A percentile compares a stretch with the other conserved stretches of the same genome.
These are phyloP conservation scores for Eristalis pertinax DNA, from an alignment of 2,888 invertebrate genomes.

Conservation along the genomic window DNA sequence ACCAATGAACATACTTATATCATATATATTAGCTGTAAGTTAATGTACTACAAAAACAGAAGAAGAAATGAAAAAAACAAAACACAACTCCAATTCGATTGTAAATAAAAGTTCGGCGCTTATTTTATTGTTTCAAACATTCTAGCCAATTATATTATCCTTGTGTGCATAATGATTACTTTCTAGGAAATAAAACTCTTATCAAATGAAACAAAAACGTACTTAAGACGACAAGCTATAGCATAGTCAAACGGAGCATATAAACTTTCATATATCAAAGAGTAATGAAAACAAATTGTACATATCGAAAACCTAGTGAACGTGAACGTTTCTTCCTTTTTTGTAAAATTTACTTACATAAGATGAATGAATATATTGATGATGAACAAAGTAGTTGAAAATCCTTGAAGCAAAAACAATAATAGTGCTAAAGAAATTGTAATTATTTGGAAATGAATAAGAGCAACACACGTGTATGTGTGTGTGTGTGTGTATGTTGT, in stretches of 20 bases:
- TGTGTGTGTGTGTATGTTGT: too few relatives aligned
- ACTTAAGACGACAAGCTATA: slow-evolving; percentile 28
- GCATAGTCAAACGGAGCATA: slow-evolving; percentile 41
- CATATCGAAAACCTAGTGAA: slow-evolving; percentile 67
- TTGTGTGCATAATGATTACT: slow-evolving; percentile 48
- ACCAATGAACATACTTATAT: slow-evolving; percentile 28
- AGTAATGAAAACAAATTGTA: slow-evolving; percentile 42
- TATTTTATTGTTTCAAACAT: slow-evolving; percentile 46
- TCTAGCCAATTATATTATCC: slow-evolving; percentile 61
- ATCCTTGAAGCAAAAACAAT: slow-evolving; percentile 63
- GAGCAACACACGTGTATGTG: background rate
- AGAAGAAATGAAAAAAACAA: too few relatives aligned
- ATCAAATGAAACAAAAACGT: slow-evolving; percentile 4
- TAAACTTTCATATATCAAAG: slow-evolving; percentile 41
- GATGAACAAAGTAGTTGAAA: slow-evolving; percentile 22
- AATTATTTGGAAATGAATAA: slow-evolving; percentile 39
- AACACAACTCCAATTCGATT: slow-evolving; percentile 20
- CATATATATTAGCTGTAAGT: slow-evolving; percentile 24
- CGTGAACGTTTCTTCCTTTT: slow-evolving; percentile 64
- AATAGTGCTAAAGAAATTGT: slow-evolving; percentile 67
- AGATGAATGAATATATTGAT: slow-evolving; percentile 59
- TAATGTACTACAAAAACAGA: slow-evolving; percentile 27
- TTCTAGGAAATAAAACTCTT: slow-evolving; percentile 26
- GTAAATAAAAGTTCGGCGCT: slow-evolving; percentile 55
- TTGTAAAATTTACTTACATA: slow-evolving; percentile 60